Evolutionary conservation across 2,888 invertebrate species (phyloP).

Genomic region (Serripes groenlandicus): DNA sequence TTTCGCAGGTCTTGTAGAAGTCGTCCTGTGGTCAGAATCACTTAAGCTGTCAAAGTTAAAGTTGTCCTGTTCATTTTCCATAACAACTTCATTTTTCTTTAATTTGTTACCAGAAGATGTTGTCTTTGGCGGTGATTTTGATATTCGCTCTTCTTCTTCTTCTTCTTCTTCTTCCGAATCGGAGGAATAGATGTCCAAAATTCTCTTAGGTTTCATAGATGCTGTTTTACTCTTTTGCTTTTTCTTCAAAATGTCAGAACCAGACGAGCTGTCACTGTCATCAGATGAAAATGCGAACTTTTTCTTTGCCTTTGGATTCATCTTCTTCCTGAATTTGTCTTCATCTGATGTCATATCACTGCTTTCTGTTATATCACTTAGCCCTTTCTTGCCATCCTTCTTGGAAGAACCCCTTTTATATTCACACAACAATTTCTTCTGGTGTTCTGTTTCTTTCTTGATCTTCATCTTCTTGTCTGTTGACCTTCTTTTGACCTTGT

Average conservation of each 20-base stretch:
- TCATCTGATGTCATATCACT: conserved; percentile 75
- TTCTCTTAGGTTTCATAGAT: conserved; percentile 66
- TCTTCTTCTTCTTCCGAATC: conserved; percentile 67
- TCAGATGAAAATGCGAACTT: conserved; percentile 62
- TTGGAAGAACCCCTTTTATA: conserved; percentile 70
- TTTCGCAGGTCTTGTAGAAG: conserved; percentile 59
- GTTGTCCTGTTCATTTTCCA: conserved; percentile 40
- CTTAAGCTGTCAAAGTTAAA: conserved; percentile 66
- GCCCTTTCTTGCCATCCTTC: conserved; percentile 76
- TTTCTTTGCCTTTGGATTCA: conserved; percentile 48
- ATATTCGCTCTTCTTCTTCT: conserved; percentile 53
- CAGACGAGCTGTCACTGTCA: conserved; percentile 61
- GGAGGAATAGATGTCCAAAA: conserved; percentile 71
- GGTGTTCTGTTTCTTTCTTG: conserved; percentile 85
- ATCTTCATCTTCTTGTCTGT: conserved; percentile 77
- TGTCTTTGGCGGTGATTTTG: conserved; percentile 60
- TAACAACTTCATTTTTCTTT: conserved; percentile 57
- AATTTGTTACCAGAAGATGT: conserved; percentile 29
- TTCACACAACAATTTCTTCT: conserved; percentile 71
- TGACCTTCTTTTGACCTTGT: conserved; percentile 89
- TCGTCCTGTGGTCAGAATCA: conserved; percentile 62
- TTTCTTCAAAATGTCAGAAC: conserved; percentile 48
- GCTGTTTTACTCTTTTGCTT: conserved; percentile 47
- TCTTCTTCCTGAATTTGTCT: conserved; percentile 25
- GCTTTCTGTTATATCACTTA: conserved; percentile 75